These are phyloP conservation scores for Aleadryas rufinucha DNA, from an alignment of 2,113 vertebrate genomes.

Conservation along the genomic window DNA sequence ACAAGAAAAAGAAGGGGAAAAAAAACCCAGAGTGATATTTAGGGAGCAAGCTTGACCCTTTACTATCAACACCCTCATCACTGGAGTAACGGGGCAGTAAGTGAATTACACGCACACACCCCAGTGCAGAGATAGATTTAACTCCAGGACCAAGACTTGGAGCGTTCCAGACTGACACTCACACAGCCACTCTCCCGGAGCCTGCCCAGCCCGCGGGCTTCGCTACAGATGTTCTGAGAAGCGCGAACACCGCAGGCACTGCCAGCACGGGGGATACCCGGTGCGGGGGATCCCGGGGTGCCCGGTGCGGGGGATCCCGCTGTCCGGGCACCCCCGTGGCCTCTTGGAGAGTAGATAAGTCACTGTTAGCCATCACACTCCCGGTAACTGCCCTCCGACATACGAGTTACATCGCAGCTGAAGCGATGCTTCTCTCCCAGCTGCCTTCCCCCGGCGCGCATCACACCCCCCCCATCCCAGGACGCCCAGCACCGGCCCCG, in stretches of 20 bases:
- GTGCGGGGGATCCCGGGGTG: neutral
- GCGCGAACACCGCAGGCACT: neutral
- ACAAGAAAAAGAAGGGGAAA: neutral
- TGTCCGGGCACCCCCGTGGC: neutral
- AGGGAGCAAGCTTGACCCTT: neutral
- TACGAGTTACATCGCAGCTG: neutral
- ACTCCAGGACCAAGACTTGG: accelerated
- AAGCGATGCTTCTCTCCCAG: neutral
- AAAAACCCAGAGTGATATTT: neutral
- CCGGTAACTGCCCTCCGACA: neutral
- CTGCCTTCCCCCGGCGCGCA: neutral
- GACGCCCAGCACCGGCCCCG: neutral
- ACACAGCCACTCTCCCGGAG: neutral
- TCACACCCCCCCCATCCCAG: neutral
- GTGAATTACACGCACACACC: neutral
- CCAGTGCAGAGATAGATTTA: neutral
- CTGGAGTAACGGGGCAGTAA: neutral
- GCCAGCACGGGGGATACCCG: neutral
- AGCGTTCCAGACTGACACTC: neutral
- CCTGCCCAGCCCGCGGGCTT: neutral
- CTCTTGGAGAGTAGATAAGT: neutral
- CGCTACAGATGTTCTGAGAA: neutral
- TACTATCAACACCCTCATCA: neutral
- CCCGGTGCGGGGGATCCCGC: neutral
- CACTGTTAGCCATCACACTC: neutral